phyloP scores from a whole-genome alignment of 1,140 invertebrate genomes.

The Drosophila tsacasi region DNA sequence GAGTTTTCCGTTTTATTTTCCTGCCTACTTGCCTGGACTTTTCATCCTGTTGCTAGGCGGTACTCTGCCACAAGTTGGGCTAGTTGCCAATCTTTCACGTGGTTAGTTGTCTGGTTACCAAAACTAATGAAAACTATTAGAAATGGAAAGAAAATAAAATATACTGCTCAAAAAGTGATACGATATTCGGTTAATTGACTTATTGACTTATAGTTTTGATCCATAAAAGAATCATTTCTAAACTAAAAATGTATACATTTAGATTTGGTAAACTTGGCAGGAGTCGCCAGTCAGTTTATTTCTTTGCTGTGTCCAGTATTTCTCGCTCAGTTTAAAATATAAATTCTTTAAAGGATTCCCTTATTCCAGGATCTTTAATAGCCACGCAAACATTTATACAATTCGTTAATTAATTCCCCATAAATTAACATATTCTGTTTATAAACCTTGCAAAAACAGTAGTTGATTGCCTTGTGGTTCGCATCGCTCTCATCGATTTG shows the following conservation, averaged over 20 bases:
- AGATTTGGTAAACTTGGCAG: too few species aligned
- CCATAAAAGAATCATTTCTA: too few species aligned
- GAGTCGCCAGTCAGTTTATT: too few species aligned
- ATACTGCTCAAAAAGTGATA: background rate
- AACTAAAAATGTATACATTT: too few species aligned
- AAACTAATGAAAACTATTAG: background rate
- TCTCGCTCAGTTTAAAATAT: too few species aligned
- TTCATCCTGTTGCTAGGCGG: slow-evolving; percentile 68
- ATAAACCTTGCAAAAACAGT: background rate
- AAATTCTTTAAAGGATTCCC: too few species aligned
- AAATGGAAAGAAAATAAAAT: background rate
- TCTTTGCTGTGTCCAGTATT: too few species aligned
- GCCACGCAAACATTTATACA: background rate
- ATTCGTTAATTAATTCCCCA: background rate
- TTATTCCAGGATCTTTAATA: background rate
- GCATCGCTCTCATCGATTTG: slow-evolving; percentile 13
- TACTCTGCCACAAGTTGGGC: slow-evolving; percentile 22
- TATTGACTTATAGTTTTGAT: too few species aligned
- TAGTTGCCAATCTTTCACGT: slow-evolving; percentile 18
- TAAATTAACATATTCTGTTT: background rate
- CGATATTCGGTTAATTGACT: too few species aligned
- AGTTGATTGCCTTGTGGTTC: slow-evolving; percentile 22
- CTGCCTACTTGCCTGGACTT: slow-evolving; percentile 13
- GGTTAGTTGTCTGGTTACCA: slow-evolving; percentile 6
- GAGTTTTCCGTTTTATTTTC: slow-evolving; percentile 26